A percentile compares a stretch with the other conserved stretches of the same genome.
These are phyloP conservation scores for Lagorchestes hirsutus DNA, from an alignment of 2,797 vertebrate species.

Conservation along the genomic window DNA sequence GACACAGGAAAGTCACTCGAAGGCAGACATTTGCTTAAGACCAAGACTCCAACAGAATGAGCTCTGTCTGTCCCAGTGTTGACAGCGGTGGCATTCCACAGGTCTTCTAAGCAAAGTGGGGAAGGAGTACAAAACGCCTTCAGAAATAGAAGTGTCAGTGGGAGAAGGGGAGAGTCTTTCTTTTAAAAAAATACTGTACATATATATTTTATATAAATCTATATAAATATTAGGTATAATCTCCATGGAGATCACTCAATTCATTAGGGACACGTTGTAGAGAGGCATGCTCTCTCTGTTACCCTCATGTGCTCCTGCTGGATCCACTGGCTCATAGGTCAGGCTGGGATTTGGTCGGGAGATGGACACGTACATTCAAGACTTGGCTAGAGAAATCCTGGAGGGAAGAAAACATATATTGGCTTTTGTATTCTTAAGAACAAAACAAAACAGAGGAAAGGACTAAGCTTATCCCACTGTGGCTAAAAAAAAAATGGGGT, in stretches of 20 bases:
- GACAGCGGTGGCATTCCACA: background rate
- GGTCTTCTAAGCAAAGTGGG: background rate
- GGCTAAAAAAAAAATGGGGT: background rate
- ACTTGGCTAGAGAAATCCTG: constrained; percentile 23
- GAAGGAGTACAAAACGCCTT: background rate
- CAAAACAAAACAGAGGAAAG: background rate
- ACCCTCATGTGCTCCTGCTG: constrained; percentile 2
- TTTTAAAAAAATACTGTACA: constrained; percentile 72
- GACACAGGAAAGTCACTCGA: background rate
- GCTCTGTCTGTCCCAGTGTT: background rate
- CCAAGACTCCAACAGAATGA: background rate
- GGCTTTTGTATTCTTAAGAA: background rate
- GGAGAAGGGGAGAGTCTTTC: background rate
- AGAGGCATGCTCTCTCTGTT: background rate
- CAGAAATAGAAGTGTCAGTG: background rate
- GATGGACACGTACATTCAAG: constrained; percentile 27
- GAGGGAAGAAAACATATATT: constrained; percentile 41
- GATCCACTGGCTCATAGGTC: constrained; percentile 36
- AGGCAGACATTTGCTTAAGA: background rate
- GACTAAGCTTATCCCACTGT: background rate
- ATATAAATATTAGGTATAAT: background rate
- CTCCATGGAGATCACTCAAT: background rate
- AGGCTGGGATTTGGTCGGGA: background rate
- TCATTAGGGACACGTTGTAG: background rate
- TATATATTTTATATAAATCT: constrained; percentile 66